Evolutionary conservation across 1,140 invertebrate genomes (phyloP).

Genomic region (Sarcophaga bullata): DNA sequence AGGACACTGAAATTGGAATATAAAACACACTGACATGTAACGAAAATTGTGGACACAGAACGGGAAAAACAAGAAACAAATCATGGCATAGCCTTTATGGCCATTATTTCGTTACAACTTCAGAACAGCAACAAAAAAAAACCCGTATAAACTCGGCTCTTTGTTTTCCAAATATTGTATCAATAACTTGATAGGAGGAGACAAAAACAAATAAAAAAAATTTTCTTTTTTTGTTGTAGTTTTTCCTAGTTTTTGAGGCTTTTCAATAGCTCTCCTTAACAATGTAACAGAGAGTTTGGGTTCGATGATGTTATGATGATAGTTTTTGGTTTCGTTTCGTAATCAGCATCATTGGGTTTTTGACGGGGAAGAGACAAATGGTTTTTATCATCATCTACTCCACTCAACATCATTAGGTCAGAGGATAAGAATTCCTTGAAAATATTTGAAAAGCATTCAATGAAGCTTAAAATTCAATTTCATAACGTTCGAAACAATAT

Average conservation of each 20-base stretch:
- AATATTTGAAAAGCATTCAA: background rate
- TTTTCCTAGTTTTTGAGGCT: background rate
- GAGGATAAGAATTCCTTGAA: background rate
- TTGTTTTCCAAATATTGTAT: background rate
- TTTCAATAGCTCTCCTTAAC: background rate
- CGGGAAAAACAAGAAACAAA: background rate
- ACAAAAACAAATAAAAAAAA: no score
- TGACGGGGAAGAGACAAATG: background rate
- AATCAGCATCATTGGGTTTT: background rate
- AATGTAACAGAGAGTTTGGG: background rate
- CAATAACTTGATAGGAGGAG: background rate
- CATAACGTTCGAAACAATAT: background rate
- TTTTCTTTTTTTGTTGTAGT: background rate
- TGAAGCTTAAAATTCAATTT: background rate
- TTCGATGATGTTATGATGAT: background rate
- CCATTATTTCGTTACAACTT: background rate
- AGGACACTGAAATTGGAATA: no score
- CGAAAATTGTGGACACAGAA: no score
- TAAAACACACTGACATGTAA: no score
- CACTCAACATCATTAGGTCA: no score
- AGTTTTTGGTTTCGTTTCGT: no score
- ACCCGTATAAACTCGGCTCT: background rate
- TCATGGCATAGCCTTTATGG: background rate
- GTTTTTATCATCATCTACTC: no score
- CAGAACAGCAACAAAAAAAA: background rate